Evolutionary conservation across 2,797 vertebrate genomes (phyloP).

Genomic region (Sebastes vulpes): DNA sequence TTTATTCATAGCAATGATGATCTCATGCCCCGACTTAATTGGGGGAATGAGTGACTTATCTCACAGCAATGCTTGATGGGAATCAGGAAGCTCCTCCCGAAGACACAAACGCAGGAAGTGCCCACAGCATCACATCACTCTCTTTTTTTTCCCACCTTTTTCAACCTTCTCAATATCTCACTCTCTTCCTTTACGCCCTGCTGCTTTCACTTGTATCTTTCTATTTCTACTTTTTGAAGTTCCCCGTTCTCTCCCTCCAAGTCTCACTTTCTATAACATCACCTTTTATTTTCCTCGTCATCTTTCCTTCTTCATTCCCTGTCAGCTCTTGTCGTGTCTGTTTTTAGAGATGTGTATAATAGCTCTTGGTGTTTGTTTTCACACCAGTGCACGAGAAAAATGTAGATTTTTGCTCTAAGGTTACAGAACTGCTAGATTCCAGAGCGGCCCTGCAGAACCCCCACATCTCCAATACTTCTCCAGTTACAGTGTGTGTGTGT

Average conservation of each 20-base stretch:
- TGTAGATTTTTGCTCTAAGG: slow-evolving; percentile 16
- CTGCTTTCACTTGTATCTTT: slow-evolving; percentile 2
- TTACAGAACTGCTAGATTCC: slow-evolving; percentile 11
- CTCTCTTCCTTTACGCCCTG: slow-evolving; percentile 21
- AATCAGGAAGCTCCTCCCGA: slow-evolving; percentile 77
- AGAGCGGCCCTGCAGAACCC: not conserved
- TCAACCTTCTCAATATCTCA: slow-evolving; percentile 2
- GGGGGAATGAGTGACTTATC: slow-evolving; percentile 57
- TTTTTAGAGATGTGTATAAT: not conserved
- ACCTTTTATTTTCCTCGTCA: not conserved
- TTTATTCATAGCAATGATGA: slow-evolving; percentile 49
- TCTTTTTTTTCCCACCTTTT: not conserved
- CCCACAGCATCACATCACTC: slow-evolving; percentile 39
- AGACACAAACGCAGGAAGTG: slow-evolving; percentile 68
- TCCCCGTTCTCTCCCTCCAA: not conserved
- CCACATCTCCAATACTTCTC: not conserved
- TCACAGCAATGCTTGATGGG: slow-evolving; percentile 45
- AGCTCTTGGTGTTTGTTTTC: slow-evolving; percentile 28
- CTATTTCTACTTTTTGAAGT: not conserved
- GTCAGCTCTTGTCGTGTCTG: not conserved
- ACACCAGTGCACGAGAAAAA: not conserved
- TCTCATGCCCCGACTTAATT: slow-evolving; percentile 44
- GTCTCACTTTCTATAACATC: not conserved
- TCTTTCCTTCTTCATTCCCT: not conserved
- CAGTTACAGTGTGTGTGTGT: slow-evolving; percentile 21